Evolutionary conservation across 2,888 invertebrate species (phyloP).

Genomic region (Lepidochitona cinerea): DNA sequence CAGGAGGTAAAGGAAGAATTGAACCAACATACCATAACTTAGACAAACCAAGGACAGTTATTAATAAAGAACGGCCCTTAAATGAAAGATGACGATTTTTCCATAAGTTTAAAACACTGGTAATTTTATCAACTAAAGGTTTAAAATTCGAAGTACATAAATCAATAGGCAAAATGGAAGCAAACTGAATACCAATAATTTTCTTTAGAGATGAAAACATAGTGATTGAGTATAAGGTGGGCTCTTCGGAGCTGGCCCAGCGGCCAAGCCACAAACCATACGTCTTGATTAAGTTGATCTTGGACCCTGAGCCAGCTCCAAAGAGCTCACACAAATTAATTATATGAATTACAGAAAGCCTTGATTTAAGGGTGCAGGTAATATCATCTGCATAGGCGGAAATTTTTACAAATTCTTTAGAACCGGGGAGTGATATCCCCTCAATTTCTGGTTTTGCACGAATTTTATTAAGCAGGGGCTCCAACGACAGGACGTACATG

Average conservation of each 20-base stretch:
- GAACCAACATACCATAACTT: background rate
- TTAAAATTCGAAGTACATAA: background rate
- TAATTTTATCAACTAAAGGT: background rate
- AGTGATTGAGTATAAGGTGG: background rate
- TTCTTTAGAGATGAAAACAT: background rate
- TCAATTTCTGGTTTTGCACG: no score
- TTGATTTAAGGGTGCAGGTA: background rate
- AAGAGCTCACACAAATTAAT: background rate
- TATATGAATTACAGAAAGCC: background rate
- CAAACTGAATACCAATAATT: background rate
- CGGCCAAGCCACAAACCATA: background rate
- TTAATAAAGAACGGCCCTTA: background rate
- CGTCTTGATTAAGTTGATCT: background rate
- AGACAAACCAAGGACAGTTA: background rate
- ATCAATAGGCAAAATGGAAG: background rate
- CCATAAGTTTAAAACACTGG: background rate
- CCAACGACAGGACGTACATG: background rate
- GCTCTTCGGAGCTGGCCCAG: background rate
- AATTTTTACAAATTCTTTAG: background rate
- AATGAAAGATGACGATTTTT: no score
- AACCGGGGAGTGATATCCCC: background rate
- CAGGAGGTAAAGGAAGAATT: background rate
- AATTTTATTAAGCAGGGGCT: background rate
- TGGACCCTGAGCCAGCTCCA: background rate
- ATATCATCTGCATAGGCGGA: background rate